phyloP scores from a whole-genome alignment of 2,797 vertebrate genomes.

The Lepus townsendii region DNA sequence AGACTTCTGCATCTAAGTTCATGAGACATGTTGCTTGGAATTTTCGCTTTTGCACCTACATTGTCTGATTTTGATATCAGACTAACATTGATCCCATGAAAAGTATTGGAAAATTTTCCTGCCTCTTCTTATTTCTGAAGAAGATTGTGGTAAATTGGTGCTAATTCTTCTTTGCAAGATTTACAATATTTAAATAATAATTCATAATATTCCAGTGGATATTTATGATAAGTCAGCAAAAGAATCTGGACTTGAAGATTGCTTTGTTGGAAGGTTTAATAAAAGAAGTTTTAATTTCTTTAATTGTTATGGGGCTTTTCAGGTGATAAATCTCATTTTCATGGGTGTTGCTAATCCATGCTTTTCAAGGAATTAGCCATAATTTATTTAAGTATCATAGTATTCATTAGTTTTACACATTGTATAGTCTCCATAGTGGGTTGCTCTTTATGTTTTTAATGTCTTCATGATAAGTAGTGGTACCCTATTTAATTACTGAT shows the following conservation, averaged over 20 bases:
- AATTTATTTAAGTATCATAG: not conserved
- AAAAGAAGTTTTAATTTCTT: not conserved
- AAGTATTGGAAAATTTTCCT: not conserved
- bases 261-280: not conserved
- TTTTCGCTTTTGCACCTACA: not conserved
- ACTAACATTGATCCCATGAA: not conserved
- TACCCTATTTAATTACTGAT: not conserved
- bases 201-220: not conserved
- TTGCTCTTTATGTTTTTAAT: not conserved
- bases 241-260: not conserved
- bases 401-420: not conserved
- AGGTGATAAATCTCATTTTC: not conserved
- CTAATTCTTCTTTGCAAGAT: not conserved
- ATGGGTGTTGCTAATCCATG: not conserved
- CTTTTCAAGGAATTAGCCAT: not conserved
- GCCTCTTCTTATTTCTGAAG: not conserved
- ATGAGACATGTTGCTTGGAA: not conserved
- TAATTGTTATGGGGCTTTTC: not conserved
- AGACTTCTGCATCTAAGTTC: not conserved
- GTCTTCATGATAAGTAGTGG: not conserved
- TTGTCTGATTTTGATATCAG: not conserved
- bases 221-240: not conserved
- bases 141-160: not conserved
- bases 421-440: not conserved
- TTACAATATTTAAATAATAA: not conserved